Evolutionary conservation across 2,888 invertebrate species (phyloP).

Genomic region (Phragmatobia fuliginosa): DNA sequence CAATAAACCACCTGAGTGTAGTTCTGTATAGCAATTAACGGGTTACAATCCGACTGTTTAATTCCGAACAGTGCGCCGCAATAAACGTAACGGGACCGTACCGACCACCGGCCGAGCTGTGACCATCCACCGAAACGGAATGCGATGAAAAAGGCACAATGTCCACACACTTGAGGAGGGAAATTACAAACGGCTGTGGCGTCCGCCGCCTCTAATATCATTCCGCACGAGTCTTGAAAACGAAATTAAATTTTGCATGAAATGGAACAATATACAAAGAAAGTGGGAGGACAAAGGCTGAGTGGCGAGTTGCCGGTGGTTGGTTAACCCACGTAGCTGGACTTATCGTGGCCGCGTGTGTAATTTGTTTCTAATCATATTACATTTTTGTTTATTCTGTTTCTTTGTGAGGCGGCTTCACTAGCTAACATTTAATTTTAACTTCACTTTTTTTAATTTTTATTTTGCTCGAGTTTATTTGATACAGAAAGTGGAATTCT

Average conservation of each 20-base stretch:
- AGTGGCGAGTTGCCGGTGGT: slow-evolving; percentile 73
- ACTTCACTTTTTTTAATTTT: slow-evolving; percentile 50
- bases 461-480: slow-evolving; percentile 18
- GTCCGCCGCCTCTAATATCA: slow-evolving; percentile 80
- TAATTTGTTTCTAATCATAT: slow-evolving; percentile 85
- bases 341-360: slow-evolving; percentile 72
- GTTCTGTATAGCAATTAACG: slow-evolving; percentile 83
- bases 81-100: slow-evolving; percentile 78
- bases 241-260: slow-evolving; percentile 87
- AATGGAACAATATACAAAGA: slow-evolving; percentile 86
- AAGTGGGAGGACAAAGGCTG: slow-evolving; percentile 82
- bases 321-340: slow-evolving; percentile 68
- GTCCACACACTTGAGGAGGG: slow-evolving; percentile 85
- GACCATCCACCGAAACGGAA: slow-evolving; percentile 81
- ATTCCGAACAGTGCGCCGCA: slow-evolving; percentile 79
- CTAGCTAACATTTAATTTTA: slow-evolving; percentile 63
- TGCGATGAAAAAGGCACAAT: slow-evolving; percentile 85
- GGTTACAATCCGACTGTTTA: slow-evolving; percentile 80
- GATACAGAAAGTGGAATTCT: not conserved
- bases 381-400: slow-evolving; percentile 71
- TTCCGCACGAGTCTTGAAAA: slow-evolving; percentile 86
- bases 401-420: slow-evolving; percentile 56
- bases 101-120: slow-evolving; percentile 55
- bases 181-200: slow-evolving; percentile 81
- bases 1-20: slow-evolving; percentile 75